Conservation (phyloP, 2,888 invertebrate species). For the Coelopa pilipes region DNA sequence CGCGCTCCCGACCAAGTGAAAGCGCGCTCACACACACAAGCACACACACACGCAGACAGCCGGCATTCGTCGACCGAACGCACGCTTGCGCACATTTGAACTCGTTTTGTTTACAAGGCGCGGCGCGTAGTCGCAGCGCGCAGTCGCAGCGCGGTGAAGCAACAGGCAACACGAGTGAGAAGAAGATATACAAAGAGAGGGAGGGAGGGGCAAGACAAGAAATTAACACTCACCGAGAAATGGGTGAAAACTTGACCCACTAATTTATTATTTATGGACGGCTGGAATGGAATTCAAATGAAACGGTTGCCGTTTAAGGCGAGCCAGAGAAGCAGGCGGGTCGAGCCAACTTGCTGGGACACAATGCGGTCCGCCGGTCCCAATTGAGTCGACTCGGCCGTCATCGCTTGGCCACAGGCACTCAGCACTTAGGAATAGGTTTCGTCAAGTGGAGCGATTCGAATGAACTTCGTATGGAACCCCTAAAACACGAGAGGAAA, state of each 20-base stretch:
- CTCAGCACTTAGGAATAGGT: too few relatives aligned
- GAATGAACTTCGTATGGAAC: too few relatives aligned
- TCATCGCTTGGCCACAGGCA: too few relatives aligned
- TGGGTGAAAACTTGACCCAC: conserved; percentile 36
- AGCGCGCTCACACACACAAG: conserved; percentile 41
- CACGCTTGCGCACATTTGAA: conserved; percentile 18
- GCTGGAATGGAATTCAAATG: neutral
- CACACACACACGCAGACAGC: too few relatives aligned
- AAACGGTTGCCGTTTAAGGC: conserved; percentile 5
- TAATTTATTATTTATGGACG: conserved; percentile 15
- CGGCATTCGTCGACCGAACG: too few relatives aligned
- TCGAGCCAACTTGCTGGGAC: too few relatives aligned
- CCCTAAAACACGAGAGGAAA: too few relatives aligned
- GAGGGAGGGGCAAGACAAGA: neutral
- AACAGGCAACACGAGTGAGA: neutral
- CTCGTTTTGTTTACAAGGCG: conserved; percentile 28
- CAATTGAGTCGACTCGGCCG: too few relatives aligned
- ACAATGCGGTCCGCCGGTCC: neutral
- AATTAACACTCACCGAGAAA: conserved; percentile 16
- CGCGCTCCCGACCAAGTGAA: conserved; percentile 51
- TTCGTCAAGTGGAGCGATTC: too few relatives aligned
- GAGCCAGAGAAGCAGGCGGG: neutral
- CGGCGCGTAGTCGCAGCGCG: too few relatives aligned
- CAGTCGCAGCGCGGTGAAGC: too few relatives aligned
- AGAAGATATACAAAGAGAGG: too few relatives aligned